Conservation (phyloP, 2,888 invertebrate genomes). For the Caenorhabditis auriculariae region DNA sequence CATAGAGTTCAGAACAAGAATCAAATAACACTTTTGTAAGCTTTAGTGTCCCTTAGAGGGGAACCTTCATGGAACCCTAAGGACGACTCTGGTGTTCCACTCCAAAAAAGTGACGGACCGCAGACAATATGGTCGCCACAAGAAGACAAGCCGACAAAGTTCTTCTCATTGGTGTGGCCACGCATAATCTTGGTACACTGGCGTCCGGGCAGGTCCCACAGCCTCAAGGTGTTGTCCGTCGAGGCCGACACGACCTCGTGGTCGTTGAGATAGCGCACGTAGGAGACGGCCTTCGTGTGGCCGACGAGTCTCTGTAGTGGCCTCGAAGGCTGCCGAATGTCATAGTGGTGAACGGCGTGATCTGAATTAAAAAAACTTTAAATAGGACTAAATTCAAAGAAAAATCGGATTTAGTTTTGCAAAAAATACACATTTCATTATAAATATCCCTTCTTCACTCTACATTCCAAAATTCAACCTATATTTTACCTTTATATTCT, state of each 20-base stretch:
- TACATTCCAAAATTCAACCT: too few species aligned
- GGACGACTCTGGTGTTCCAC: too few species aligned
- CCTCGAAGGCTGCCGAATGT: constrained; percentile 80
- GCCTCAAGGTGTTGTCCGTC: constrained; percentile 84
- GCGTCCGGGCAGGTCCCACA: constrained; percentile 79
- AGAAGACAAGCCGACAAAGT: constrained; percentile 89
- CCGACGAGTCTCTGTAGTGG: constrained; percentile 82
- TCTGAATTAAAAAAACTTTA: constrained; percentile 71
- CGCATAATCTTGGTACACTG: constrained; percentile 78
- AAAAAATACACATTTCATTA: too few species aligned
- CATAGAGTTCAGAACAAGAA: too few species aligned
- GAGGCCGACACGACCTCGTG: constrained; percentile 88
- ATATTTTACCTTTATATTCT: too few species aligned
- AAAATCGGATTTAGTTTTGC: background rate
- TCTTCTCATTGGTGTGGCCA: constrained; percentile 91
- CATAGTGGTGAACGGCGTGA: constrained; percentile 93
- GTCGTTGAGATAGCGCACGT: constrained; percentile 84
- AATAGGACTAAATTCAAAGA: background rate
- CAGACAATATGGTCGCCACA: constrained; percentile 89
- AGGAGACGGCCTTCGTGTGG: constrained; percentile 89
- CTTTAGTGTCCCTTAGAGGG: too few species aligned
- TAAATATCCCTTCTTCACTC: too few species aligned
- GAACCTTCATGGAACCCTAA: too few species aligned
- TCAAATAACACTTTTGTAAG: too few species aligned
- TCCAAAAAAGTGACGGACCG: constrained; percentile 70